These are phyloP conservation scores for Podilymbus podiceps DNA, from an alignment of 2,113 vertebrate species.

Conservation along the genomic window DNA sequence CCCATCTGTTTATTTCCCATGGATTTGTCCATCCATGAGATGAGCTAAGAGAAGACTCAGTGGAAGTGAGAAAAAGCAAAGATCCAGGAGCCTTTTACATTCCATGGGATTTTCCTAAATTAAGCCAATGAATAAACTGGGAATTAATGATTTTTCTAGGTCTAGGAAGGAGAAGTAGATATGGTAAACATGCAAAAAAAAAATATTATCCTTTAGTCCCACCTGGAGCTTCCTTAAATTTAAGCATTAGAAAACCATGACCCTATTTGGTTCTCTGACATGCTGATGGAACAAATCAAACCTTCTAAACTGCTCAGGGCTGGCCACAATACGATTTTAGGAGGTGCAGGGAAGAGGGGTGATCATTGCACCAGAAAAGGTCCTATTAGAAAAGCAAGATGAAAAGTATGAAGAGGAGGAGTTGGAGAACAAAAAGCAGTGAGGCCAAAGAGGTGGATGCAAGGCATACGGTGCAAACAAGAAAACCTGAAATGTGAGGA, in stretches of 20 bases:
- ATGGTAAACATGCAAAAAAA: background rate
- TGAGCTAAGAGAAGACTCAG: background rate
- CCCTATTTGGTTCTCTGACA: background rate
- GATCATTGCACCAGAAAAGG: background rate
- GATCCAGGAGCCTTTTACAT: background rate
- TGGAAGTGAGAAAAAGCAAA: background rate
- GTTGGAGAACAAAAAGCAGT: background rate
- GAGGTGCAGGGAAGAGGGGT: background rate
- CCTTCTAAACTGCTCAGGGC: background rate
- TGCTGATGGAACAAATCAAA: background rate
- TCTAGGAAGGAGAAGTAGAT: background rate
- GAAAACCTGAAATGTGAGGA: background rate
- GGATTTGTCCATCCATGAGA: background rate
- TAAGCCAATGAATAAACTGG: background rate
- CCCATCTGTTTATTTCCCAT: background rate
- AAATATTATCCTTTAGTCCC: background rate
- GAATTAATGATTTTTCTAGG: background rate
- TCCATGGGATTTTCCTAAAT: background rate
- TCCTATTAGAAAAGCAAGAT: background rate
- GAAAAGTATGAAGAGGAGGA: background rate
- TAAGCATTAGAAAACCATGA: background rate
- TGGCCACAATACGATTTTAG: background rate
- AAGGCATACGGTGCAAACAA: background rate
- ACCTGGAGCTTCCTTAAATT: background rate
- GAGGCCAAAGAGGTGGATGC: background rate